A percentile compares a stretch with the other conserved stretches of the same genome.
phyloP scores from a whole-genome alignment of 2,113 vertebrate genomes.

The Barnardius zonarius region DNA sequence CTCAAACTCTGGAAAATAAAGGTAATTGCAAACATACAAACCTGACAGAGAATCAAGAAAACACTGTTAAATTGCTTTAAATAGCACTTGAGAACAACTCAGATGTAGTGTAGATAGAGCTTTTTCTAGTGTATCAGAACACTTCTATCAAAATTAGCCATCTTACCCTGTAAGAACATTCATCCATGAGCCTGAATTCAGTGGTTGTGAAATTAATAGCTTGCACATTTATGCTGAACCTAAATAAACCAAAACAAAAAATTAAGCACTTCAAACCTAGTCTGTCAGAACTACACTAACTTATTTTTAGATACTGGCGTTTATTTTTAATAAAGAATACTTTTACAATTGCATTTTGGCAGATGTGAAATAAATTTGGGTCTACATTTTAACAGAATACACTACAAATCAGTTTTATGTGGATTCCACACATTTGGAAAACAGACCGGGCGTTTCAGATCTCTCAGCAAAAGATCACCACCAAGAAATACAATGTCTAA shows the following conservation, averaged over 20 bases:
- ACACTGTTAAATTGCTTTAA: neutral
- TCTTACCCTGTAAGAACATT: constrained; percentile 72
- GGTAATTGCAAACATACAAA: neutral
- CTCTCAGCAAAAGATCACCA: neutral
- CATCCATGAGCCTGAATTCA: constrained; percentile 85
- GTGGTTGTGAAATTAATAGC: constrained; percentile 87
- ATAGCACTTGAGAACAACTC: neutral
- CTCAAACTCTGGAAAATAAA: neutral
- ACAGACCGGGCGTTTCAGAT: neutral
- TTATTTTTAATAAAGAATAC: neutral
- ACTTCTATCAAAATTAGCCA: neutral
- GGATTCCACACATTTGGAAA: neutral
- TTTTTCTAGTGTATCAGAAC: neutral
- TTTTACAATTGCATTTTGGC: neutral
- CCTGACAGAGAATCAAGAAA: neutral
- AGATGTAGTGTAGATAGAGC: neutral
- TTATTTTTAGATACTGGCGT: neutral
- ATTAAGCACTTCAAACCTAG: neutral
- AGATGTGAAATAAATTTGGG: neutral
- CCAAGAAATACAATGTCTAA: neutral
- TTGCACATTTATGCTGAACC: constrained; percentile 86
- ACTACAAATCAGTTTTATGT: neutral
- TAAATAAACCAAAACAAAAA: constrained; percentile 66
- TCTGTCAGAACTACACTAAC: neutral
- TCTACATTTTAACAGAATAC: neutral